A percentile compares a stretch with the other conserved stretches of the same genome.
These are phyloP conservation scores for Caenorhabditis wallacei DNA, from an alignment of 2,888 invertebrate genomes.

Conservation along the genomic window DNA sequence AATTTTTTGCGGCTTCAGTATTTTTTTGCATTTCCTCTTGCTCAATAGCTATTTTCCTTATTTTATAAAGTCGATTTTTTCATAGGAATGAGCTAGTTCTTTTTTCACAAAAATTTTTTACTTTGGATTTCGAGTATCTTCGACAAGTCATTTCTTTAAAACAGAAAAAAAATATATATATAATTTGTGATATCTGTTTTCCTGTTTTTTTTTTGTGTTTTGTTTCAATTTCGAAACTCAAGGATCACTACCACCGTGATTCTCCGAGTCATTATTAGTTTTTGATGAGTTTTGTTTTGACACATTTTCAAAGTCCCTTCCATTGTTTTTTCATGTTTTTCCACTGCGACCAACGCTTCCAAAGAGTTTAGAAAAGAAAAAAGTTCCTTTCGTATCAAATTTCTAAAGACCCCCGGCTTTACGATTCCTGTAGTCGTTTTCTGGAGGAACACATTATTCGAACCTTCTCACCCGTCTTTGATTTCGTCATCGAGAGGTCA, in stretches of 20 bases:
- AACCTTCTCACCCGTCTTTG: conserved; percentile 31
- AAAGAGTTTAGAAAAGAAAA: background rate
- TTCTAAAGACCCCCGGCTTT: conserved; percentile 13
- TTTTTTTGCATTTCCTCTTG: background rate
- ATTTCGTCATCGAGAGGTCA: conserved; percentile 45
- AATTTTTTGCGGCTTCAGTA: conserved; percentile 16
- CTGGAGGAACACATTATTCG: conserved; percentile 13
- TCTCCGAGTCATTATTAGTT: background rate
- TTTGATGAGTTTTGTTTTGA: background rate
- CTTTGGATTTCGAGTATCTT: too few relatives aligned
- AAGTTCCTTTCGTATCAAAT: conserved; percentile 22
- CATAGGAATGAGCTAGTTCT: background rate
- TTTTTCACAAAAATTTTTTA: background rate
- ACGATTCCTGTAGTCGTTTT: background rate
- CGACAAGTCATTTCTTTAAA: too few relatives aligned
- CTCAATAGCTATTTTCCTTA: background rate
- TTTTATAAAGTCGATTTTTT: too few relatives aligned
- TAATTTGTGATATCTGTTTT: background rate
- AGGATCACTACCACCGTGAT: background rate
- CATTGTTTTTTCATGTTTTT: background rate
- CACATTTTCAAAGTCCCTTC: background rate
- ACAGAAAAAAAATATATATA: background rate
- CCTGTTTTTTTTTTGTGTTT: background rate
- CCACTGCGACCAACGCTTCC: background rate
- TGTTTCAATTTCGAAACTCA: background rate